Conservation (phyloP, 2,797 vertebrate genomes). For the Sebastes minor region DNA sequence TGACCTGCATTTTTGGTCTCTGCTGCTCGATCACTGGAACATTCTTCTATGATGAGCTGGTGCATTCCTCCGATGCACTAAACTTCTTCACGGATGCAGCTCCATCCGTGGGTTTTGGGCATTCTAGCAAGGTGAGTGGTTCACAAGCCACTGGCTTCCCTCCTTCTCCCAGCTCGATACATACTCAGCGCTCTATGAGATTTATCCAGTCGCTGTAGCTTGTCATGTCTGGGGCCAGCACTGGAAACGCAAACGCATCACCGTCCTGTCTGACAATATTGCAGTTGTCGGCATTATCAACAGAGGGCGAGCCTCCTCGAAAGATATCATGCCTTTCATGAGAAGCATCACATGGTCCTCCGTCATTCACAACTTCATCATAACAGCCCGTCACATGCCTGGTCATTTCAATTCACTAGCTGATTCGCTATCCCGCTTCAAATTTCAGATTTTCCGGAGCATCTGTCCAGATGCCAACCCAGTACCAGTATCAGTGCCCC, state of each 20-base stretch:
- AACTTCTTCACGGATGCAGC: background rate
- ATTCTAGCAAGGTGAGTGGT: background rate
- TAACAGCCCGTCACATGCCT: background rate
- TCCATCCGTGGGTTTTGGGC: background rate
- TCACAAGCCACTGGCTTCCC: background rate
- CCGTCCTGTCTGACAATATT: too few species aligned
- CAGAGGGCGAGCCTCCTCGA: background rate
- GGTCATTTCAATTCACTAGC: background rate
- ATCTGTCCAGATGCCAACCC: background rate
- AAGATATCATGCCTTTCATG: background rate
- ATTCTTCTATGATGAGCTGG: background rate
- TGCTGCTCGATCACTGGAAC: background rate
- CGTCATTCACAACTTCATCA: background rate
- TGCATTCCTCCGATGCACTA: background rate
- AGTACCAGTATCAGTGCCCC: background rate
- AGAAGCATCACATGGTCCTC: background rate
- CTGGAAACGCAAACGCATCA: too few species aligned
- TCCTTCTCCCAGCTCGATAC: too few species aligned
- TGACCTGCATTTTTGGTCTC: background rate
- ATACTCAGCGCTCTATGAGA: too few species aligned
- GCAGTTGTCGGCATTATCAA: background rate
- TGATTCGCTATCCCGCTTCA: background rate
- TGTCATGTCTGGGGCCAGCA: too few species aligned
- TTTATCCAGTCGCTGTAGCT: too few species aligned
- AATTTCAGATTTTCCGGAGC: background rate